Percentiles rank a stretch among this genome's conserved stretches.
These are phyloP conservation scores for Conistra vaccinii DNA, from an alignment of 2,888 invertebrate species.

Conservation along the genomic window DNA sequence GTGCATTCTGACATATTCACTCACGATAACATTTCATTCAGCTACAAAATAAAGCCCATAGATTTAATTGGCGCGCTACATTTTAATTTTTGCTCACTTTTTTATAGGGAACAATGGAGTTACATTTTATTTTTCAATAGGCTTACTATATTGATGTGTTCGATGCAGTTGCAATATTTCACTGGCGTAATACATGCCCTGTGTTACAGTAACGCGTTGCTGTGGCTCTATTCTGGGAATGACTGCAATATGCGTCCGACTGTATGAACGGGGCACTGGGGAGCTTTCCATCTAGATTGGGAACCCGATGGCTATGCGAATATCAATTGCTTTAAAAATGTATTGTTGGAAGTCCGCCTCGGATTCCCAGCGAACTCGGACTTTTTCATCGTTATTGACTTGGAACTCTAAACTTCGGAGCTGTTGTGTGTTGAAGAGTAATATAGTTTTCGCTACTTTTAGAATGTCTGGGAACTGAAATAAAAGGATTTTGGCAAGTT, in stretches of 20 bases:
- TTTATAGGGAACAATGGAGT: conserved; percentile 39
- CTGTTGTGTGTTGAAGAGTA: conserved; percentile 32
- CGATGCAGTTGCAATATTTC: conserved; percentile 71
- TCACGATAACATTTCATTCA: conserved; percentile 21
- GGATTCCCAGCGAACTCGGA: conserved; percentile 44
- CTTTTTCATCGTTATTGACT: conserved; percentile 61
- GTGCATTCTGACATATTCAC: conserved; percentile 1
- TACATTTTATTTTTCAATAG: conserved; percentile 53
- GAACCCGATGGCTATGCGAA: conserved; percentile 67
- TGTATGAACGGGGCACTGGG: conserved; percentile 71
- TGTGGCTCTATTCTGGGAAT: conserved; percentile 65
- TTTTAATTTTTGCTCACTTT: conserved; percentile 31
- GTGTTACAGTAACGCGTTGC: conserved; percentile 56
- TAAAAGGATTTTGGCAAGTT: conserved; percentile 18
- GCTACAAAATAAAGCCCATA: conserved; percentile 23
- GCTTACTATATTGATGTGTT: conserved; percentile 59
- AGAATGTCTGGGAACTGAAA: conserved; percentile 20
- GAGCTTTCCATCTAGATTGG: conserved; percentile 75
- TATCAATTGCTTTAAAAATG: conserved; percentile 76
- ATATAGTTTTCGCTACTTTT: conserved; percentile 41
- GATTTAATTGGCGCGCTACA: conserved; percentile 29
- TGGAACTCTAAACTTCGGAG: conserved; percentile 43
- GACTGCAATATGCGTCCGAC: conserved; percentile 74
- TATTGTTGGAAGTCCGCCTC: conserved; percentile 61
- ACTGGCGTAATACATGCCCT: conserved; percentile 57